These are phyloP conservation scores for Biston stratarius DNA, from an alignment of 2,888 invertebrate species.

Conservation along the genomic window DNA sequence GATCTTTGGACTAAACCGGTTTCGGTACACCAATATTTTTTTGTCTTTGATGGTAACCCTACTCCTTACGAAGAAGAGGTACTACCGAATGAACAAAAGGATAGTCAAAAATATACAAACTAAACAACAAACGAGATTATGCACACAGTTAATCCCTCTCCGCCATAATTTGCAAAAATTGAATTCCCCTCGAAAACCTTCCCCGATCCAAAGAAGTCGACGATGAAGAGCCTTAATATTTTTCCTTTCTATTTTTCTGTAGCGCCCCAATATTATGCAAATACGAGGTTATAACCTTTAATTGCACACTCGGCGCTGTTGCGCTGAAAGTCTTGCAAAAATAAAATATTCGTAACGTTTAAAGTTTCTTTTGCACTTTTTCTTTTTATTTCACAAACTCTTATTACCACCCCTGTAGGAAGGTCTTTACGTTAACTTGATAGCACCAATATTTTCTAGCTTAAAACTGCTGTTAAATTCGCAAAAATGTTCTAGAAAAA, in stretches of 20 bases:
- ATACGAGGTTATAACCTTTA: constrained; percentile 71
- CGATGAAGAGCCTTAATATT: constrained; percentile 55
- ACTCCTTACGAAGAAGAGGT: too few relatives aligned
- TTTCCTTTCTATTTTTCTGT: constrained; percentile 56
- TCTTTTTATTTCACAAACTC: constrained; percentile 43
- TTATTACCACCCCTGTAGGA: constrained; percentile 36
- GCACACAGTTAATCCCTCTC: constrained; percentile 19
- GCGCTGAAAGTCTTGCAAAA: constrained; percentile 52
- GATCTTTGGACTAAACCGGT: too few relatives aligned
- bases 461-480: neutral
- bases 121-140: constrained; percentile 5
- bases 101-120: too few relatives aligned
- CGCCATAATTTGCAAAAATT: constrained; percentile 19
- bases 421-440: constrained; percentile 21
- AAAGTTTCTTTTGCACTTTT: constrained; percentile 54
- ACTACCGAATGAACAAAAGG: too few relatives aligned
- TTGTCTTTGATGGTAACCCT: too few relatives aligned
- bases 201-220: constrained; percentile 52
- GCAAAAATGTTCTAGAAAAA: neutral
- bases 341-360: constrained; percentile 59
- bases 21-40: too few relatives aligned
- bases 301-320: constrained; percentile 61
- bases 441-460: constrained; percentile 13
- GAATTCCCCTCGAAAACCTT: constrained; percentile 48
- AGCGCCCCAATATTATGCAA: constrained; percentile 70